Conservation (phyloP, 2,888 invertebrate genomes). For the Synergus laeviventris region DNA sequence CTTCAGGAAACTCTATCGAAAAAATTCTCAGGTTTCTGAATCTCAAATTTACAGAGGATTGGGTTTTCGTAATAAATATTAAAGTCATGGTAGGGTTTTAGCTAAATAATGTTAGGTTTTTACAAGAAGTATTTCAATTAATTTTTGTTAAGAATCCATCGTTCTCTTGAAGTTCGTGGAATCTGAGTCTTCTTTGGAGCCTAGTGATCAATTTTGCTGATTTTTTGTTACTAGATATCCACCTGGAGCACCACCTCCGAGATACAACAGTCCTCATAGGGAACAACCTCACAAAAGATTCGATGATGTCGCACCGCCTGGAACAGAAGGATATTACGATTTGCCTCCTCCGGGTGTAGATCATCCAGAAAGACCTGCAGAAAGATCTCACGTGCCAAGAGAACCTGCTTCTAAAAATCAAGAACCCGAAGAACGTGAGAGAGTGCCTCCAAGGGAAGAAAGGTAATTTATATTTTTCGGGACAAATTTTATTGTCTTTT, state of each 20-base stretch:
- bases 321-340: slow-evolving; percentile 77
- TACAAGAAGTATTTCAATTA: background rate
- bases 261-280: slow-evolving; percentile 63
- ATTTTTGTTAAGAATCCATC: background rate
- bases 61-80: background rate
- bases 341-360: slow-evolving; percentile 73
- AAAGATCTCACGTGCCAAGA: slow-evolving; percentile 67
- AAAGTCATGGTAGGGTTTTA: background rate
- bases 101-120: background rate
- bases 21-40: slow-evolving; percentile 6
- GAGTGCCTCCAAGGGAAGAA: slow-evolving; percentile 65
- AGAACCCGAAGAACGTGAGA: slow-evolving; percentile 68
- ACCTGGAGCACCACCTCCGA: slow-evolving; percentile 63
- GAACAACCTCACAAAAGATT: slow-evolving; percentile 70
- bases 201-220: slow-evolving; percentile 20
- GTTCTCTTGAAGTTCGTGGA: slow-evolving; percentile 28
- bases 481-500: background rate
- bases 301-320: slow-evolving; percentile 74
- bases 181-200: background rate
- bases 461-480: slow-evolving; percentile 57
- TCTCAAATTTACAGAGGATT: background rate
- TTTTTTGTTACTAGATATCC: slow-evolving; percentile 71
- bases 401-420: slow-evolving; percentile 68
- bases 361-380: slow-evolving; percentile 66
- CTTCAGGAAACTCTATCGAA: background rate